Evolutionary conservation across 2,797 vertebrate species (phyloP).

Genomic region (Hoplostethus atlanticus): DNA sequence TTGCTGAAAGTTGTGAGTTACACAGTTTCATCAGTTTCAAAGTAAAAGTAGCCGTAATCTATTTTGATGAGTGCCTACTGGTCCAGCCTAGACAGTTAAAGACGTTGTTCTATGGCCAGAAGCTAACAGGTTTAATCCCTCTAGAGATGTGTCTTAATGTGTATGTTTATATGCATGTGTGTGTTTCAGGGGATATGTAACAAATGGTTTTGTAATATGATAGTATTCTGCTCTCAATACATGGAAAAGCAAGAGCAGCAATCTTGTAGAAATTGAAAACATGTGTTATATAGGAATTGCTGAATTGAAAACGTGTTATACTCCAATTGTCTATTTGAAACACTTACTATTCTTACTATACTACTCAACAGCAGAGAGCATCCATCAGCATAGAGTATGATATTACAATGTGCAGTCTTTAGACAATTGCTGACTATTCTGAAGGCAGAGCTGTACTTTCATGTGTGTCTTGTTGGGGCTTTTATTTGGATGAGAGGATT

Average conservation of each 20-base stretch:
- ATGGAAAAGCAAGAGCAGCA: too few relatives aligned
- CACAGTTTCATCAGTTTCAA: slow-evolving; percentile 13
- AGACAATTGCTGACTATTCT: background rate
- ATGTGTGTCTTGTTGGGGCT: slow-evolving; percentile 14
- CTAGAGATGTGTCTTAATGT: background rate
- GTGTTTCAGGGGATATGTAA: background rate
- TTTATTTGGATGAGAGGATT: slow-evolving; percentile 32
- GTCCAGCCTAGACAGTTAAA: background rate
- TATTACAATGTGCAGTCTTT: background rate
- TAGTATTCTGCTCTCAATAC: background rate
- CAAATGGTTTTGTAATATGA: background rate
- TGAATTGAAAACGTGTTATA: too few relatives aligned
- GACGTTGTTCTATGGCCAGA: background rate
- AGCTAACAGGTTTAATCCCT: background rate
- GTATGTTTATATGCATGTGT: background rate
- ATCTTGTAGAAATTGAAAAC: too few relatives aligned
- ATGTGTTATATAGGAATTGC: too few relatives aligned
- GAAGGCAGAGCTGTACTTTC: background rate
- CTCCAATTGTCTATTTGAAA: too few relatives aligned
- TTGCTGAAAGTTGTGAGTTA: slow-evolving; percentile 18
- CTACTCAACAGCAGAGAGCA: too few relatives aligned
- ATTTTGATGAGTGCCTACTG: background rate
- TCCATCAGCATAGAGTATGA: background rate
- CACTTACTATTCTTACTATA: too few relatives aligned
- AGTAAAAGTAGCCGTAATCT: background rate